Evolutionary conservation across 2,113 vertebrate genomes (phyloP).

Genomic region (Prinia subflava): DNA sequence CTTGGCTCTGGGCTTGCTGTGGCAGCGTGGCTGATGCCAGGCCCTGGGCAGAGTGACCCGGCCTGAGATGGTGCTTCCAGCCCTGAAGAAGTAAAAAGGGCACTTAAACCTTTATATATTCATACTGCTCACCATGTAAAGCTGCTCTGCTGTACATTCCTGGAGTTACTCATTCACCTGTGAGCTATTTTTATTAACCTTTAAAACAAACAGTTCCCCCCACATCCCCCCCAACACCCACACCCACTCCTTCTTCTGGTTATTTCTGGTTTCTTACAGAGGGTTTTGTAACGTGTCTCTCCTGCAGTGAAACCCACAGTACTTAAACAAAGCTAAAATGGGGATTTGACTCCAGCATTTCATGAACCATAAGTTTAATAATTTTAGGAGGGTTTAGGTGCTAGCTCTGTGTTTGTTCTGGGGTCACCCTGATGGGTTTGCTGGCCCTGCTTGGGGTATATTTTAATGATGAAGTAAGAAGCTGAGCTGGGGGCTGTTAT

Average conservation of each 20-base stretch:
- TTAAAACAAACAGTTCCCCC: conserved; percentile 15
- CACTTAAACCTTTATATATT: background rate
- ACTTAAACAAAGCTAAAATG: background rate
- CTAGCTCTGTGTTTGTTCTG: background rate
- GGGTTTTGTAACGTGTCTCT: background rate
- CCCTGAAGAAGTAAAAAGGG: background rate
- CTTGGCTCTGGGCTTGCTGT: background rate
- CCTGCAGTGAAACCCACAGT: background rate
- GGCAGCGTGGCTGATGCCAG: background rate
- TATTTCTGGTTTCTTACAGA: background rate
- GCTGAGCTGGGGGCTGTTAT: background rate
- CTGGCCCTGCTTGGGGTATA: background rate
- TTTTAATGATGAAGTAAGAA: background rate
- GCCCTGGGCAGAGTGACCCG: background rate
- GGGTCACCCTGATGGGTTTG: background rate
- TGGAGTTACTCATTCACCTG: conserved; percentile 46
- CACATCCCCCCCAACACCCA: background rate
- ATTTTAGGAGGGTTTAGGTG: background rate
- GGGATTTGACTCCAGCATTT: background rate
- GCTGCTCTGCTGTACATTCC: background rate
- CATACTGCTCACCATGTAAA: fast-evolving
- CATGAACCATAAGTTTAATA: background rate
- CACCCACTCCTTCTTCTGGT: background rate
- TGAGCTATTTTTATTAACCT: conserved; percentile 31
- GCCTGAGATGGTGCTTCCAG: background rate